Percentiles rank a stretch among this genome's conserved stretches.
Conservation (phyloP, 2,113 vertebrate species). For the Oostethus manadensis region DNA sequence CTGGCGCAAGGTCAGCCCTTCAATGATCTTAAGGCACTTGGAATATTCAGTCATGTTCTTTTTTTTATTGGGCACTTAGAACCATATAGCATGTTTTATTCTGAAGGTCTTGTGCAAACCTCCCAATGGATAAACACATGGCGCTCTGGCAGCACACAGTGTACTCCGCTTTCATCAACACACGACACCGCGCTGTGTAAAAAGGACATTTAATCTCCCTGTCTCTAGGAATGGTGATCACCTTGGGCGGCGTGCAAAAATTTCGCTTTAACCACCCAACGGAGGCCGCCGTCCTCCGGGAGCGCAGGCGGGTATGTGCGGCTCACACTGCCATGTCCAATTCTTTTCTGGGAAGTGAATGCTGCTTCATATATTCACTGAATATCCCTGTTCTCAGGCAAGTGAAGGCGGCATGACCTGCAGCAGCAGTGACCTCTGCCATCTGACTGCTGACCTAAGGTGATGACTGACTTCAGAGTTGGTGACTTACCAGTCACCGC, state of each 20-base stretch:
- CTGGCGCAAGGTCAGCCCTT: constrained; percentile 83
- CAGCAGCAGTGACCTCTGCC: constrained; percentile 66
- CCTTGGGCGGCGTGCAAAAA: constrained; percentile 82
- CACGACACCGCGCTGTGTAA: constrained; percentile 3
- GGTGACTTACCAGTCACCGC: too few species aligned
- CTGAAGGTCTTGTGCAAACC: background rate
- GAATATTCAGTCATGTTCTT: too few species aligned
- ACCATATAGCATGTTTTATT: too few species aligned
- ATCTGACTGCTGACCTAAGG: constrained; percentile 44
- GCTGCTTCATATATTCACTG: background rate
- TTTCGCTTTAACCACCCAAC: constrained; percentile 96
- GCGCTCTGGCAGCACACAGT: background rate
- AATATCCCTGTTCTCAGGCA: constrained; percentile 59
- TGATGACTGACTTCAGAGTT: constrained; percentile 34
- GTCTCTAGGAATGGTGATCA: constrained; percentile 82
- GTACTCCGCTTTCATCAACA: background rate
- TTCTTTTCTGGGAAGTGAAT: background rate
- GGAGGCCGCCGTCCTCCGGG: constrained; percentile 86
- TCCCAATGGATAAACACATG: constrained; percentile 3
- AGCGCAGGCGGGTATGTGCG: constrained; percentile 81
- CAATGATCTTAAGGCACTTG: background rate
- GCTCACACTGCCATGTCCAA: constrained; percentile 1
- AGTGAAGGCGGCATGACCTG: constrained; percentile 63
- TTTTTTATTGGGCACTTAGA: too few species aligned
- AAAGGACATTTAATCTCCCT: constrained; percentile 22